Percentiles rank a stretch among this genome's conserved stretches.
Conservation (phyloP, 2,888 invertebrate species). For the Escarpia spicata region DNA sequence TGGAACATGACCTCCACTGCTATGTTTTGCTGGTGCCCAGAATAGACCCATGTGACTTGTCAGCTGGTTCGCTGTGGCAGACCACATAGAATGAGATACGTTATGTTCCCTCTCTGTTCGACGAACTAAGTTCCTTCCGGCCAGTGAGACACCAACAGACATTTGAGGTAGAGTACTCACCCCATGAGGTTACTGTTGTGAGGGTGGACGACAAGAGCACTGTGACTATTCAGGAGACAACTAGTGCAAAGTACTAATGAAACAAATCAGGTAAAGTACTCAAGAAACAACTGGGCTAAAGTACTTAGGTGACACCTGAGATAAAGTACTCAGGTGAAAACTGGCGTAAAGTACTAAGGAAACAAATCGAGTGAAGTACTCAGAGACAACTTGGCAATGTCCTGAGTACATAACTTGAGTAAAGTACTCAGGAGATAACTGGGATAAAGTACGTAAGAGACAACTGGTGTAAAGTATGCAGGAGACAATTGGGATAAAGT, state of each 20-base stretch:
- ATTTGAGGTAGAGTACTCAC: too few species aligned
- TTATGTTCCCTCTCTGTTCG: too few species aligned
- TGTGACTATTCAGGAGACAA: conserved; percentile 68
- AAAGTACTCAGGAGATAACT: conserved; percentile 64
- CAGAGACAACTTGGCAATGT: background rate
- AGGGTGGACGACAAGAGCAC: conserved; percentile 68
- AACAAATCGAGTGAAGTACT: background rate
- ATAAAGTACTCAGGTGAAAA: background rate
- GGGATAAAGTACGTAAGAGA: too few species aligned
- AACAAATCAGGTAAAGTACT: conserved; percentile 70
- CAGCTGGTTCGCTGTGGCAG: too few species aligned
- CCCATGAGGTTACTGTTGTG: conserved; percentile 61
- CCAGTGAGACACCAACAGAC: too few species aligned
- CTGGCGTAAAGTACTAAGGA: conserved; percentile 70
- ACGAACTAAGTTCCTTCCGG: too few species aligned
- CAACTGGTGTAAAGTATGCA: too few species aligned
- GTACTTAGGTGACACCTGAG: conserved; percentile 63
- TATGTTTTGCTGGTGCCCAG: too few species aligned
- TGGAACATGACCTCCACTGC: too few species aligned
- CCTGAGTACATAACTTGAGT: background rate
- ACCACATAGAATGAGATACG: too few species aligned
- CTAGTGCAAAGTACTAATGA: conserved; percentile 70
- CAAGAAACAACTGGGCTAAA: conserved; percentile 78
- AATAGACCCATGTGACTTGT: too few species aligned
- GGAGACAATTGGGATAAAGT: too few species aligned